These are phyloP conservation scores for Agraylea sexmaculata DNA, from an alignment of 1,140 invertebrate species.

Conservation along the genomic window DNA sequence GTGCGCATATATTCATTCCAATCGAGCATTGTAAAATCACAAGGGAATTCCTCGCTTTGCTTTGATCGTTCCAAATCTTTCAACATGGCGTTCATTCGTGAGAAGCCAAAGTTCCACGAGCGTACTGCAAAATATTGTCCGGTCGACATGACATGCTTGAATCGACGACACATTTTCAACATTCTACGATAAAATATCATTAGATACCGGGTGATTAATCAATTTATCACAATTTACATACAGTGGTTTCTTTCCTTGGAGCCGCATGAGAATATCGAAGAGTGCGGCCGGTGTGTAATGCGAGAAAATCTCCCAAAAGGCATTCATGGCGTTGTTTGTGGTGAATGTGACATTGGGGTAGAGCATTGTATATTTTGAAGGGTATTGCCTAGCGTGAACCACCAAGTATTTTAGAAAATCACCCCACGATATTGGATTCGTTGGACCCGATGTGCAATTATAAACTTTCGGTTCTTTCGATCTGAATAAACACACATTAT, in stretches of 20 bases:
- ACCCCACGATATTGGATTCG: constrained; percentile 78
- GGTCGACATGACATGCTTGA: constrained; percentile 62
- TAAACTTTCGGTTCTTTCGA: constrained; percentile 61
- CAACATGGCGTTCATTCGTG: constrained; percentile 59
- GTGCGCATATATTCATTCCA: constrained; percentile 58
- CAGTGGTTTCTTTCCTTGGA: constrained; percentile 67
- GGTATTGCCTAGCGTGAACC: constrained; percentile 59
- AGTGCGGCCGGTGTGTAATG: constrained; percentile 72
- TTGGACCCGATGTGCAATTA: constrained; percentile 78
- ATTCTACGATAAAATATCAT: constrained; percentile 46
- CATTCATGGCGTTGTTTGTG: constrained; percentile 58
- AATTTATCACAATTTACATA: constrained; percentile 36
- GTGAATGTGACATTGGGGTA: constrained; percentile 74
- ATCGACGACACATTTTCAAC: constrained; percentile 69
- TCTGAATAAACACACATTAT: constrained; percentile 26
- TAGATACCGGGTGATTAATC: background rate
- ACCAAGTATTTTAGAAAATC: constrained; percentile 56
- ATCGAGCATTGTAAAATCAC: constrained; percentile 46
- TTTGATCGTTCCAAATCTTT: constrained; percentile 42
- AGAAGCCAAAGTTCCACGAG: constrained; percentile 73
- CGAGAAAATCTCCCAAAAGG: constrained; percentile 54
- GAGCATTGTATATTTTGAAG: constrained; percentile 74
- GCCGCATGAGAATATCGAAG: constrained; percentile 56
- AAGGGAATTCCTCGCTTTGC: constrained; percentile 47
- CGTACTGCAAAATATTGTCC: constrained; percentile 80